Percentiles rank a stretch among this genome's conserved stretches.
These are phyloP conservation scores for Conchocele bisecta DNA, from an alignment of 2,888 invertebrate genomes.

Conservation along the genomic window DNA sequence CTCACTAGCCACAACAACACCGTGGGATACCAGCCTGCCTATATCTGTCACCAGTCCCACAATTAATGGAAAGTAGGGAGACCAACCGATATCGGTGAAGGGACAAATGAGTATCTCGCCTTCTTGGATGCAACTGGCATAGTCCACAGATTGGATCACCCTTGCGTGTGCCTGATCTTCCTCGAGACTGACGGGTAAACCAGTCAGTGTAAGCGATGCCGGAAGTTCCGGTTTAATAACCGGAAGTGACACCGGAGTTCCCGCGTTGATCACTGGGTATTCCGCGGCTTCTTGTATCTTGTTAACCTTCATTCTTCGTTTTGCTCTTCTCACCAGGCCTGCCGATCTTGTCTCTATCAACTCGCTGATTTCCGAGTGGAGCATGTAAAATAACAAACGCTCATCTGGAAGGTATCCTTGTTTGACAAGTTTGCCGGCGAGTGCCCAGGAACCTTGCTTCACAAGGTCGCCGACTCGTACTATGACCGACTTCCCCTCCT, in stretches of 20 bases:
- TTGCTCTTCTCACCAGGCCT: slow-evolving; percentile 85
- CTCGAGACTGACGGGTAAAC: slow-evolving; percentile 89
- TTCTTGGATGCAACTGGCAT: slow-evolving; percentile 85
- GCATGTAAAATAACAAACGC: slow-evolving; percentile 88
- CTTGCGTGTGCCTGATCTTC: slow-evolving; percentile 88
- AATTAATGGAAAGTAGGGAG: slow-evolving; percentile 91
- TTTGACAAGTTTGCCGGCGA: slow-evolving; percentile 85
- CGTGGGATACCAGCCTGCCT: slow-evolving; percentile 92
- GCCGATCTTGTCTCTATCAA: slow-evolving; percentile 85
- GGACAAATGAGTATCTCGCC: slow-evolving; percentile 90
- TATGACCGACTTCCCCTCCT: slow-evolving; percentile 86
- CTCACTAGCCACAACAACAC: slow-evolving; percentile 92
- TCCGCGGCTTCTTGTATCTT: slow-evolving; percentile 62
- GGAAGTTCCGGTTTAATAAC: neutral
- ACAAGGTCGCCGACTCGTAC: slow-evolving; percentile 84
- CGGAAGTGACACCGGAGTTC: neutral
- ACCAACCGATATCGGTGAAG: slow-evolving; percentile 92
- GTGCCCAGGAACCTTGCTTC: slow-evolving; percentile 85
- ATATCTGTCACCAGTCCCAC: slow-evolving; percentile 91
- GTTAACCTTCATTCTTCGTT: slow-evolving; percentile 86
- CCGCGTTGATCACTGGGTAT: slow-evolving; percentile 8
- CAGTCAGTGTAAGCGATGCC: slow-evolving; percentile 76
- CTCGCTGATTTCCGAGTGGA: slow-evolving; percentile 86
- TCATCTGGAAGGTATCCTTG: slow-evolving; percentile 87
- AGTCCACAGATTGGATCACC: slow-evolving; percentile 87